A percentile compares a stretch with the other conserved stretches of the same genome.
Evolutionary conservation across 1,140 invertebrate species (phyloP).

Genomic region (Pinna nobilis): DNA sequence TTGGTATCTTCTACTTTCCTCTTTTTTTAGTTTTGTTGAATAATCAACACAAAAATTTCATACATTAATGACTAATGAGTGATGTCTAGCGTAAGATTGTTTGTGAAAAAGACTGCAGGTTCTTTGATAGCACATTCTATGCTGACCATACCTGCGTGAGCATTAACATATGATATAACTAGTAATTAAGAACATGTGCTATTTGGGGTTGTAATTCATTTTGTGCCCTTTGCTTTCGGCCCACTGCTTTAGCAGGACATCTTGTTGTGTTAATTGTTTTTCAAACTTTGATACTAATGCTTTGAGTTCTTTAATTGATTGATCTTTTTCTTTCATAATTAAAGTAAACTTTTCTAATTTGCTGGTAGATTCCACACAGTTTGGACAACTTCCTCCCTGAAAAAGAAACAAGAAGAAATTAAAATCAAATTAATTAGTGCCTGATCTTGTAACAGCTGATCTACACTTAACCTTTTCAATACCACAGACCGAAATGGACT

Average conservation of each 20-base stretch:
- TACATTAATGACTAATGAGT: too few relatives aligned
- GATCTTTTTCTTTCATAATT: conserved; percentile 51
- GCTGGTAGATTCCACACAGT: conserved; percentile 49
- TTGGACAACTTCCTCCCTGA: conserved; percentile 49
- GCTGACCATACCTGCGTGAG: background rate
- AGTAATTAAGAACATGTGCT: background rate
- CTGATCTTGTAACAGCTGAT: too few relatives aligned
- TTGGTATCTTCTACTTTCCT: too few relatives aligned
- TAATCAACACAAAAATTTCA: too few relatives aligned
- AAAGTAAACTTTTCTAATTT: conserved; percentile 46
- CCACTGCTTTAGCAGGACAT: conserved; percentile 55
- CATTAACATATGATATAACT: background rate
- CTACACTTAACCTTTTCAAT: too few relatives aligned
- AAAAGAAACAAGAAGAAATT: conserved; percentile 1
- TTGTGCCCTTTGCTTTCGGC: conserved; percentile 59
- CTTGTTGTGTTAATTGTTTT: conserved; percentile 57
- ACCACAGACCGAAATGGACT: too few relatives aligned
- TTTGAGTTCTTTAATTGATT: conserved; percentile 56
- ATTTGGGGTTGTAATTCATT: conserved; percentile 32
- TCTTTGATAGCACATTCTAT: background rate
- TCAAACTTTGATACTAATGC: conserved; percentile 52
- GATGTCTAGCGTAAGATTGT: background rate
- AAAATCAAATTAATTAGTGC: too few relatives aligned
- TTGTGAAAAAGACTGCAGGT: background rate
- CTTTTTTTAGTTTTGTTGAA: too few relatives aligned